Evolutionary conservation across 2,113 vertebrate genomes (phyloP).

Genomic region (Calyptomena viridis): DNA sequence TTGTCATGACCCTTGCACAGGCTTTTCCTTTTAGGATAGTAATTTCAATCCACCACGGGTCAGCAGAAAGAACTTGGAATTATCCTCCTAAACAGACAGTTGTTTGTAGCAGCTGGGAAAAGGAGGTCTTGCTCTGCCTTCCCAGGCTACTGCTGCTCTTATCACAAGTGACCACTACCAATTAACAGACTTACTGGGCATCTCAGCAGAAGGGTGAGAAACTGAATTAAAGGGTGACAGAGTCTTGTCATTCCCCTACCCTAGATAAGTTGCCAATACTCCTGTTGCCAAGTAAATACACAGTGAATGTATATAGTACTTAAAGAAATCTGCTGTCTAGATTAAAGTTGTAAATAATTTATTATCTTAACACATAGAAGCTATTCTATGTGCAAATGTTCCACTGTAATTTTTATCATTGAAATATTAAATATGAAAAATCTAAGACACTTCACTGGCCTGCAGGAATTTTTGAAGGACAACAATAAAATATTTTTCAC

Average conservation of each 20-base stretch:
- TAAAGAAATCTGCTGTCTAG: not conserved
- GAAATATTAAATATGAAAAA: not conserved
- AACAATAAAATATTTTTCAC: not conserved
- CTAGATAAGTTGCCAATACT: not conserved
- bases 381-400: not conserved
- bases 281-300: not conserved
- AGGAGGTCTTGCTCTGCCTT: not conserved
- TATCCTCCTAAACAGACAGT: not conserved
- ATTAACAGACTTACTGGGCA: not conserved
- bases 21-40: not conserved
- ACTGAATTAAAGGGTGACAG: not conserved
- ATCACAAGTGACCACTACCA: not conserved
- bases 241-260: not conserved
- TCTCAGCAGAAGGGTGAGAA: not conserved
- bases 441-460: not conserved
- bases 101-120: not conserved
- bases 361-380: not conserved
- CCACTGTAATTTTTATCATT: not conserved
- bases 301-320: rapidly evolving
- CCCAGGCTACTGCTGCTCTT: not conserved
- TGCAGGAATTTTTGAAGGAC: not conserved
- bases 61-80: not conserved
- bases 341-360: not conserved
- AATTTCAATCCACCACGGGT: not conserved
- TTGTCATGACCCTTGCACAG: not conserved